A percentile compares a stretch with the other conserved stretches of the same genome.
Conservation (phyloP, 1,140 invertebrate species). For the Tribolium madens region DNA sequence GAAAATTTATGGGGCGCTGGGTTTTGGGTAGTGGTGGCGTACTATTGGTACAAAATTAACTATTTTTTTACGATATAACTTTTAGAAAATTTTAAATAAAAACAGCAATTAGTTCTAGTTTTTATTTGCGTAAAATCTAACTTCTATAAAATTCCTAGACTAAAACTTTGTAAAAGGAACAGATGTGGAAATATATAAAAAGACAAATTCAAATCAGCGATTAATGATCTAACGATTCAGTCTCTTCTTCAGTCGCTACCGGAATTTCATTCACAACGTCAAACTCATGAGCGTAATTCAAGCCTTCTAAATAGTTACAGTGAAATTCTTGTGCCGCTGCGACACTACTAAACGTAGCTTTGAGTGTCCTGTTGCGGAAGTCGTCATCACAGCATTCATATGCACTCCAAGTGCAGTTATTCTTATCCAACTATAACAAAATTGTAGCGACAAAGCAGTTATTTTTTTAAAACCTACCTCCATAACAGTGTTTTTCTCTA, state of each 20-base stretch:
- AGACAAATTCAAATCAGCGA: not conserved
- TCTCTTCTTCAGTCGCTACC: conserved; percentile 28
- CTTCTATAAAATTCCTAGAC: not conserved
- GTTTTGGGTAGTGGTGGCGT: conserved; percentile 84
- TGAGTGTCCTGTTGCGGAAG: conserved; percentile 54
- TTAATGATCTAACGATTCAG: conserved; percentile 18
- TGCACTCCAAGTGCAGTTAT: conserved; percentile 60
- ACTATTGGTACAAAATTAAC: conserved; percentile 75
- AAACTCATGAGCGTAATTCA: conserved; percentile 60
- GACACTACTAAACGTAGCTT: conserved; percentile 56
- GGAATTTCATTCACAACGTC: conserved; percentile 55
- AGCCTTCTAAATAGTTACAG: conserved; percentile 58
- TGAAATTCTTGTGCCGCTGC: conserved; percentile 59
- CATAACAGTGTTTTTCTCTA: conserved; percentile 60
- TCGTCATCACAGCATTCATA: conserved; percentile 56
- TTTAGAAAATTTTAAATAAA: not conserved
- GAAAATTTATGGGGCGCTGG: conserved; percentile 83
- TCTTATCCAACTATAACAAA: conserved; percentile 54
- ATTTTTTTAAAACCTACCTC: conserved; percentile 52
- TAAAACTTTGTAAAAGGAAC: conserved; percentile 16
- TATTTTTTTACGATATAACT: conserved; percentile 77
- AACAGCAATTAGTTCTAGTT: not conserved
- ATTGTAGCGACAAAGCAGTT: not conserved
- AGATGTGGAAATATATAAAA: conserved; percentile 16
- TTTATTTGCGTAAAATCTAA: conserved; percentile 29